phyloP scores from a whole-genome alignment of 2,113 vertebrate genomes.

The Actenoides lindsayi region DNA sequence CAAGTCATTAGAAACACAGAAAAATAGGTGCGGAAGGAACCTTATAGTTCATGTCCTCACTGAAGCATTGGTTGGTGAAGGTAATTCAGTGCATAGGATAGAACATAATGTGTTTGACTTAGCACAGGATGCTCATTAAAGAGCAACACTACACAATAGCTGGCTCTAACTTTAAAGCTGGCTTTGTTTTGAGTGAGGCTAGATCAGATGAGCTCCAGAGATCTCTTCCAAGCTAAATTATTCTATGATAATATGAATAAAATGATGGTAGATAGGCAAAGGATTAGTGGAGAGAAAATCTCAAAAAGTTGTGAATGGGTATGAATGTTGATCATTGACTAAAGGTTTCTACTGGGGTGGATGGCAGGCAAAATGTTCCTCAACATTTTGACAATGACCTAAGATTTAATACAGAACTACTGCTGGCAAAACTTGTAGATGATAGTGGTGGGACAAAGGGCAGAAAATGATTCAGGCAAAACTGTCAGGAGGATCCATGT shows the following conservation, averaged over 20 bases:
- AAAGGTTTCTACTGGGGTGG: not conserved
- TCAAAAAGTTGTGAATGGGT: not conserved
- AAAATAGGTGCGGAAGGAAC: not conserved
- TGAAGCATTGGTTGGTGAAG: not conserved
- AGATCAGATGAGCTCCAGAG: not conserved
- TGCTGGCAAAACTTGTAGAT: not conserved
- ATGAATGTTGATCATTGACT: not conserved
- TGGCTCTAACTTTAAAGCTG: not conserved
- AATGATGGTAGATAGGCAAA: not conserved
- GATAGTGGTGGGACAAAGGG: not conserved
- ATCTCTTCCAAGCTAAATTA: not conserved
- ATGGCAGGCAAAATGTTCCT: not conserved
- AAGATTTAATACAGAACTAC: not conserved
- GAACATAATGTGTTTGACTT: not conserved
- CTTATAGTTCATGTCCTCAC: not conserved
- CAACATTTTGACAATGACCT: not conserved
- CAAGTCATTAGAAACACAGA: not conserved
- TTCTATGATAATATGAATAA: not conserved
- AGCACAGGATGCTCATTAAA: not conserved
- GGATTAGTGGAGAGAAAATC: not conserved
- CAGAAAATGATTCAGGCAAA: not conserved
- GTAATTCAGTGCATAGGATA: not conserved
- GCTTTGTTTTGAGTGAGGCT: not conserved
- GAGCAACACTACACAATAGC: not conserved
- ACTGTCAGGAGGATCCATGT: not conserved